Base-by-base conservation (phyloP, 2,888 invertebrate species). In the Orthosia gothica region DNA sequence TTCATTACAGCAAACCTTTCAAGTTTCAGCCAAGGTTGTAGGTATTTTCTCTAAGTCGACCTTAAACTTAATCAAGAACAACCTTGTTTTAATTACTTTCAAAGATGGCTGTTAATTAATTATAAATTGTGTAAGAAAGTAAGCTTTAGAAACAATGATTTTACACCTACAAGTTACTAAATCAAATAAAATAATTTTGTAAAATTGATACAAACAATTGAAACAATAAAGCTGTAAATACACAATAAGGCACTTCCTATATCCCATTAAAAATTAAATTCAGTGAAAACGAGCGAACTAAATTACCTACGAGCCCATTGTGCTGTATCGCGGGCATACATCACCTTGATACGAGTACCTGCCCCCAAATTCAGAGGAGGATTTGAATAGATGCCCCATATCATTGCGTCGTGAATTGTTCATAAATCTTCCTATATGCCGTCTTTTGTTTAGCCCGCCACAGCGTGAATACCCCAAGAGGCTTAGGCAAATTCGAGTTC, bases 321-420 rank as follows among this genome's bases (percentile, higher is more conserved):
- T 92, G 87, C 86, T 91, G 90, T 89, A 86, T 86, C 86, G 84
- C 80, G 88, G 88, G 90, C 92, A 93, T 93, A 93, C 91, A 93
- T 94, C 93, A 93, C 93, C 91, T 91, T 90, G 87, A 83, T 83
- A 71, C 71, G 87, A 91, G 92, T 94, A 94, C 93, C 93, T 93
- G 90, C 89, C 86, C 89, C 89, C 85, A 86, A 93, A 93, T 92
- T 93, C 93, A 91, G 91, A 91, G 88, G 89, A 91, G 92, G 91
- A 92, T 93, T 94, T 94, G 93, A 95, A 94, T 94, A 92, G 93
- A 93, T 93, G 93, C 92, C 94, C 95, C 94, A 95, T 94, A 95
- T 95, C 94, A 95, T 94, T 93, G 94, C 93, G 91, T 91, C 90
- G 93, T 93, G 94, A 95, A 95, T 94, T 94, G 95, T 94, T 92